Conservation (phyloP, 2,888 invertebrate genomes). For the Criorhina ranunculi region DNA sequence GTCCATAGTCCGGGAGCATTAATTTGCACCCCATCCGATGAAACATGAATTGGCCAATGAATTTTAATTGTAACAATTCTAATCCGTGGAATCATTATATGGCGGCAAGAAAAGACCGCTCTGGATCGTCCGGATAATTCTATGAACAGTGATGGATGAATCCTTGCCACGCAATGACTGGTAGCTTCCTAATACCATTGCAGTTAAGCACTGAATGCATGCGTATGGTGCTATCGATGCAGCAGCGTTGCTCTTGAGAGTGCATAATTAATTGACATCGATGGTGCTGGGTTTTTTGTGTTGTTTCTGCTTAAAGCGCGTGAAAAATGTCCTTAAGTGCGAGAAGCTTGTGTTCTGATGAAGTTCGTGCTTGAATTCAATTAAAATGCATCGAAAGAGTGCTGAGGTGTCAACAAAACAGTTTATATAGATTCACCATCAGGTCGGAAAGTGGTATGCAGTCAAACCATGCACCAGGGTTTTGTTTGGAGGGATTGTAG, state of each 20-base stretch:
- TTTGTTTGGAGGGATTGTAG: slow-evolving; percentile 12
- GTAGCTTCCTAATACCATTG: slow-evolving; percentile 51
- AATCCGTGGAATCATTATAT: slow-evolving; percentile 67
- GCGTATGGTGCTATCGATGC: slow-evolving; percentile 48
- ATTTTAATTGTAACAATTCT: slow-evolving; percentile 77
- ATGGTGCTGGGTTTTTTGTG: slow-evolving; percentile 47
- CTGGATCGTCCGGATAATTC: slow-evolving; percentile 38
- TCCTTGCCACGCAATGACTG: slow-evolving; percentile 75
- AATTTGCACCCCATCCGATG: slow-evolving; percentile 75
- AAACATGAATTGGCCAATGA: slow-evolving; percentile 76
- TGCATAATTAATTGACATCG: slow-evolving; percentile 72
- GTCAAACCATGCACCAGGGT: not conserved
- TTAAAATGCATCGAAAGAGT: slow-evolving; percentile 70
- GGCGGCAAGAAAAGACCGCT: slow-evolving; percentile 35
- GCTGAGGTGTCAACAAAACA: slow-evolving; percentile 71
- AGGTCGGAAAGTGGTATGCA: too few relatives aligned
- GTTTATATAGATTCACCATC: slow-evolving; percentile 55
- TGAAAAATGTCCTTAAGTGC: slow-evolving; percentile 69
- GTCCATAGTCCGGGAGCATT: slow-evolving; percentile 37
- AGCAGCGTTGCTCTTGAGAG: slow-evolving; percentile 35
- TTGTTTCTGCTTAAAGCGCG: slow-evolving; percentile 71
- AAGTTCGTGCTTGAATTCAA: slow-evolving; percentile 74
- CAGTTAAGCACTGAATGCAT: slow-evolving; percentile 20
- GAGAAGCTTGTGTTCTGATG: slow-evolving; percentile 64
- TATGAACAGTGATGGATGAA: slow-evolving; percentile 71